Evolutionary conservation across 2,797 vertebrate genomes (phyloP).

Genomic region (Gobio occitaniae): DNA sequence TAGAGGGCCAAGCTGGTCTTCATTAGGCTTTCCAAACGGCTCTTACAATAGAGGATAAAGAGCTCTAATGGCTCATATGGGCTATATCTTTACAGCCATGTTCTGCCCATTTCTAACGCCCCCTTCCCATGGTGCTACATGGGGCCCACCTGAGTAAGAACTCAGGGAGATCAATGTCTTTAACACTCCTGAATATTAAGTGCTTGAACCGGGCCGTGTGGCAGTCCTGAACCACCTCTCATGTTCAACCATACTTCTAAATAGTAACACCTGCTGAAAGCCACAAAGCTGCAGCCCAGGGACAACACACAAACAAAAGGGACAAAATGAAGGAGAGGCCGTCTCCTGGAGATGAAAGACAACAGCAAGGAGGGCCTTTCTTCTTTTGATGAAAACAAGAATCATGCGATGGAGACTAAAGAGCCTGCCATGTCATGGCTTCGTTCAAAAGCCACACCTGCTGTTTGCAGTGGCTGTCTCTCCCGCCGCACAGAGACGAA

Average conservation of each 20-base stretch:
- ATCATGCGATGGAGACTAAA: slow-evolving; percentile 80
- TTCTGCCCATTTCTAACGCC: not conserved
- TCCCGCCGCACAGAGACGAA: slow-evolving; percentile 76
- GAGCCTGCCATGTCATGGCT: slow-evolving; percentile 72
- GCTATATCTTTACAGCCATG: slow-evolving; percentile 5
- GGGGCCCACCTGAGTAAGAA: not conserved
- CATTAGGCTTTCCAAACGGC: not conserved
- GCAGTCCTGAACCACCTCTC: slow-evolving; percentile 52
- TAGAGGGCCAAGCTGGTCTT: slow-evolving; percentile 22
- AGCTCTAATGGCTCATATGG: slow-evolving; percentile 2
- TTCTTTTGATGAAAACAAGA: slow-evolving; percentile 82
- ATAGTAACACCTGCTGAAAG: slow-evolving; percentile 69
- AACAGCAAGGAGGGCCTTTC: slow-evolving; percentile 76
- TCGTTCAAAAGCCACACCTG: slow-evolving; percentile 84
- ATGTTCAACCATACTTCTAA: slow-evolving; percentile 60
- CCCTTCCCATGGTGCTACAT: not conserved
- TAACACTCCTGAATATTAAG: slow-evolving; percentile 44
- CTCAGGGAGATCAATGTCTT: slow-evolving; percentile 15
- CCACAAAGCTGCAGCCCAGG: slow-evolving; percentile 66
- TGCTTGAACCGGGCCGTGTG: slow-evolving; percentile 35
- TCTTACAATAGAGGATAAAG: slow-evolving; percentile 12
- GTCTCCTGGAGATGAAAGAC: slow-evolving; percentile 80
- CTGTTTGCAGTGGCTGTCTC: slow-evolving; percentile 81
- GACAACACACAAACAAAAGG: slow-evolving; percentile 69
- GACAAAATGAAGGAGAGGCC: slow-evolving; percentile 66